Evolutionary conservation across 1,140 invertebrate species (phyloP), one percentile per base, ranked within the genome.

Genomic region (Solenopsis invicta): DNA sequence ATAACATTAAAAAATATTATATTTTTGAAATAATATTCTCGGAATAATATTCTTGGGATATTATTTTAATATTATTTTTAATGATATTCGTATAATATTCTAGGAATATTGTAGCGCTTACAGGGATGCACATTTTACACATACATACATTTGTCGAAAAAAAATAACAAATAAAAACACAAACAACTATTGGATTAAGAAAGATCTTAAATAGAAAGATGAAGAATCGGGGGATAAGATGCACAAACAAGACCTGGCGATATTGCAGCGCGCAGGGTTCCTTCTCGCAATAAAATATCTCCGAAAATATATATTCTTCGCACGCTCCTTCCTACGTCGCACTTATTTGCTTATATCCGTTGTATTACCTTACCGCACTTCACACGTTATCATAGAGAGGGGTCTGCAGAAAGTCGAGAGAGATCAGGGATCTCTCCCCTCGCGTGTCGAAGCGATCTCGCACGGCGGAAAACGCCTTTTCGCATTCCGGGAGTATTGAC

Each of bases 401-500:
- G 61, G 21, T 41, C 66, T 71, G 66, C 37, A 24, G 67, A 16
- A 72, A 81, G 41, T 71, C 66, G 77, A 37, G 77, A 37, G 77
- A 78, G 76, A 78, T 66, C 59, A 41, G n/a, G 41, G 45, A 81
- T 81, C 66, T 45, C 50, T 45, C 16, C 41, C 45, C 6, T 54
- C 34, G 77, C 48, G 48, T 67, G 62, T 54, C 24, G 41, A 80
- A 71, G 48, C 48, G 34, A 81, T 81, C 64, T 41, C 78, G 50
- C 66, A 45, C 50, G 50, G 66, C 66, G 78, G 48, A 81, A 81
- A 81, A 81, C 66, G 66, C 37, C 78, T 71, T 81, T 81, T 21
- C 78, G 66, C 78, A 56, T 81, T 81, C 78, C 66, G 66, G 10
- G 48, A 72, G 78, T 72, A 81, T 81, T 72, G 78, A 81, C 78